Base-by-base conservation (phyloP, 1,140 invertebrate species). In the Nasonia giraulti region DNA sequence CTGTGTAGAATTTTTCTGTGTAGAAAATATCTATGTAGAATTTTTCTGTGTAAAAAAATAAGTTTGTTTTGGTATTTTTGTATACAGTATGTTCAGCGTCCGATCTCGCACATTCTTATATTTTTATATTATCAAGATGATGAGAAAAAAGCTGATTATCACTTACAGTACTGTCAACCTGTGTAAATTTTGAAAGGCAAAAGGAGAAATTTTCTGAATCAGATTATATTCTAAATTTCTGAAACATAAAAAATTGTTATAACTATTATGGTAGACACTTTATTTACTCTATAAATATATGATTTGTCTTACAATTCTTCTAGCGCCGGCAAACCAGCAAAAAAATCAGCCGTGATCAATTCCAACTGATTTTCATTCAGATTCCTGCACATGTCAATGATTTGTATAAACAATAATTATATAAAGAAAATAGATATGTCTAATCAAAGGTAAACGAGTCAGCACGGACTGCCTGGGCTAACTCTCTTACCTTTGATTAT, bases 121-220 rank as follows among this genome's bases (percentile, higher is more conserved):
- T 27, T 27, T 27, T 27, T 37, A 37, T 5, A 37, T 6, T 37
- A 37, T 37, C 33, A 37, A 37, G 33, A 37, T 37, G 5, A 6
- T 6, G 5, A 37, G 4, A 37, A 40, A 12, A 50, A 74, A 62
- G 8, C 47, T 85, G 2, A 33, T 68, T 85, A 2, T 47, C 88
- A 93, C 94, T 95, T 91, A 95, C 94, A 95, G 88, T 86, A 94
- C 93, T 69, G 91, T 90, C 78, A 95, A 89, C 50, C 91, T 88
- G 69, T 85, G 87, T 86, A 94, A 90, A 82, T 93, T 91, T 76
- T 89, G 78, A 87, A 95, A 94, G 84, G 92, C 91, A 84, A 91
- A 87, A 40, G 89, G 89, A 81, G 92, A 91, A 84, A 95, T 92
- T 77, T 87, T 89, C 84, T 89, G 88, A 85, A 95, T 89, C 62